A percentile compares a stretch with the other conserved stretches of the same genome.
Evolutionary conservation across 1,140 invertebrate species (phyloP).

Genomic region (honey bee (Apis mellifera)): Amel_HAv3.1 CM009931.2:7664501-7665000

Average conservation of each 20-base stretch:
- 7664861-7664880: constrained; percentile 18
- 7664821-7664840: not conserved
- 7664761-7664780: not conserved
- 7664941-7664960: not conserved
- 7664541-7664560: too few relatives aligned
- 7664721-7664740: not conserved
- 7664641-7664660: not conserved
- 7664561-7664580: too few relatives aligned
- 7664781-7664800: not conserved
- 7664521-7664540: too few relatives aligned
- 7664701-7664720: too few relatives aligned
- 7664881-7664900: constrained; percentile 29
- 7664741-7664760: not conserved
- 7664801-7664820: constrained; percentile 8
- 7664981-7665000: not conserved
- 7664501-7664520: too few relatives aligned
- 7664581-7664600: too few relatives aligned
- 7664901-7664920: constrained; percentile 10
- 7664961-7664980: too few relatives aligned
- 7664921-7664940: constrained; percentile 12
- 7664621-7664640: too few relatives aligned
- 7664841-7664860: constrained; percentile 8
- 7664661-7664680: not conserved
- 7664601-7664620: too few relatives aligned
- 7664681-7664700: not conserved